Evolutionary conservation across 2,888 invertebrate genomes (phyloP).

Genomic region (Oasisia sp.): DNA sequence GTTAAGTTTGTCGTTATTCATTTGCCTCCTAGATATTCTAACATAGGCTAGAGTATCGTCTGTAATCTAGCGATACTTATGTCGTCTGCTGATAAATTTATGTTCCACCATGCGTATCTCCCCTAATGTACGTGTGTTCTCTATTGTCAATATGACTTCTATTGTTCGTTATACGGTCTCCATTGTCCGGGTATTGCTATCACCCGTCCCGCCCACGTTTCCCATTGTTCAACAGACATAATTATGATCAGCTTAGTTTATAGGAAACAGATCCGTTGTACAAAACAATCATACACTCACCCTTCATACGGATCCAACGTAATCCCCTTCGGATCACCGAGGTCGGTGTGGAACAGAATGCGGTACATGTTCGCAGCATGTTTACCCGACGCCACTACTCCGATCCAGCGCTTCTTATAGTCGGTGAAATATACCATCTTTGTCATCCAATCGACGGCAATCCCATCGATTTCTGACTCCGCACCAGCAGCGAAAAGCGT

Average conservation of each 20-base stretch:
- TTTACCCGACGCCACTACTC: not conserved
- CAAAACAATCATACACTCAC: not conserved
- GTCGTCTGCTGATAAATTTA: not conserved
- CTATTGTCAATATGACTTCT: too few relatives aligned
- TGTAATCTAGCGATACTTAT: not conserved
- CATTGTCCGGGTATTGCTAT: too few relatives aligned
- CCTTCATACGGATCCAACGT: not conserved
- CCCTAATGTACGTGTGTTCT: too few relatives aligned
- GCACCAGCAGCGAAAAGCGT: not conserved
- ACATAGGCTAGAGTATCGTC: not conserved
- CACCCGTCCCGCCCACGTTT: too few relatives aligned
- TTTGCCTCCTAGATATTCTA: not conserved
- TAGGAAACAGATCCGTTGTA: not conserved
- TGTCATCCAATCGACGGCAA: not conserved
- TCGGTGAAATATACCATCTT: not conserved
- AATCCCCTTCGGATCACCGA: not conserved
- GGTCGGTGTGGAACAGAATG: not conserved
- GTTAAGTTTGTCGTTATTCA: not conserved
- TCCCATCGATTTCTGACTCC: not conserved
- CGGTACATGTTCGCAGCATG: not conserved
- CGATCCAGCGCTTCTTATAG: not conserved
- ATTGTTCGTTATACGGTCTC: too few relatives aligned
- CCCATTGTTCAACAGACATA: too few relatives aligned
- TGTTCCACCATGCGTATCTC: not conserved
- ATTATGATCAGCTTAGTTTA: too few relatives aligned